Conservation (phyloP, 2,888 invertebrate genomes). For the Anthrax anthrax region DNA sequence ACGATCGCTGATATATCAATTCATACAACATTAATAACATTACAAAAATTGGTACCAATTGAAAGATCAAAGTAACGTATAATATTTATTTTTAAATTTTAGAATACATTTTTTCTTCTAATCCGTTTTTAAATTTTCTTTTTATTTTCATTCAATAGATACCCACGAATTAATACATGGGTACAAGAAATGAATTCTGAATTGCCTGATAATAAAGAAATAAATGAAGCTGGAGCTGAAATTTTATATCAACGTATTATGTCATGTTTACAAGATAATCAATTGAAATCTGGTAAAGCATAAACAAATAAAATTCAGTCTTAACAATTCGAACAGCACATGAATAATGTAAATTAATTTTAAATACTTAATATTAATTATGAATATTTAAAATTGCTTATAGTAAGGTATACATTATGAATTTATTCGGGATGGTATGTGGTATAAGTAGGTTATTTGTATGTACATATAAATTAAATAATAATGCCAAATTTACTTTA, state of each 20-base stretch:
- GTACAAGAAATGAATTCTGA: conserved; percentile 21
- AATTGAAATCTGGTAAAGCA: conserved; percentile 6
- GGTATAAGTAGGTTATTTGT: too few species aligned
- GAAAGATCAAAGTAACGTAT: conserved; percentile 13
- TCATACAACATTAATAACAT: conserved; percentile 30
- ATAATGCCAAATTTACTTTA: too few species aligned
- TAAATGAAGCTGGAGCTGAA: conserved; percentile 26
- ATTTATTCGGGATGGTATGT: too few species aligned
- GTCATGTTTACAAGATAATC: conserved; percentile 20
- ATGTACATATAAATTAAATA: too few species aligned
- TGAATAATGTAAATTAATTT: too few species aligned
- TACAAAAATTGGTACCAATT: conserved; percentile 28
- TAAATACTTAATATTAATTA: too few species aligned
- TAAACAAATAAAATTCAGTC: too few species aligned
- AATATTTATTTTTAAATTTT: background rate
- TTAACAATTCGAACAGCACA: too few species aligned
- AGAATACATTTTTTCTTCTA: background rate
- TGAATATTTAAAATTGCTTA: too few species aligned
- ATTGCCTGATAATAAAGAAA: conserved; percentile 24
- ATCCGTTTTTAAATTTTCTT: background rate
- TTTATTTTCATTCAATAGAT: conserved; percentile 13
- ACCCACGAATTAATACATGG: conserved; percentile 22
- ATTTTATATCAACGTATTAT: conserved; percentile 20
- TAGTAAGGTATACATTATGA: too few species aligned
- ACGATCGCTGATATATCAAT: conserved; percentile 38